A percentile compares a stretch with the other conserved stretches of the same genome.
Evolutionary conservation across 2,797 vertebrate genomes (phyloP).

Genomic region (Phataginus tetradactyla): DNA sequence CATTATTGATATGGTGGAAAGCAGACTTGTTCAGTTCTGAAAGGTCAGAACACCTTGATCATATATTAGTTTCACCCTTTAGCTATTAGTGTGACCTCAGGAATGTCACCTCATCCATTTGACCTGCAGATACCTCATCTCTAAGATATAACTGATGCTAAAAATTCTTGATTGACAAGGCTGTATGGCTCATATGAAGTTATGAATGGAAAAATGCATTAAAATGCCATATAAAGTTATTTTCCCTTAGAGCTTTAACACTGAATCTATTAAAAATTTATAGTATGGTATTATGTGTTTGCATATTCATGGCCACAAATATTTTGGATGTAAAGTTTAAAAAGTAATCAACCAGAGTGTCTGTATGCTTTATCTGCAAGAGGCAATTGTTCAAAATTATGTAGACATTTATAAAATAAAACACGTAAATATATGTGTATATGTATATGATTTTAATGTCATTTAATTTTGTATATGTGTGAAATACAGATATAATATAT

Average conservation of each 20-base stretch:
- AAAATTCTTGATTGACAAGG: background rate
- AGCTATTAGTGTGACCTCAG: background rate
- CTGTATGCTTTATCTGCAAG: background rate
- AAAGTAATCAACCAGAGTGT: background rate
- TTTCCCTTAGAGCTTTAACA: constrained; percentile 15
- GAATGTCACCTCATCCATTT: background rate
- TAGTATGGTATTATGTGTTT: background rate
- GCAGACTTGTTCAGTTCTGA: background rate
- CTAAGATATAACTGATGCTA: constrained; percentile 10
- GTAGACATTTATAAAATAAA: background rate
- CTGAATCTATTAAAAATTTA: background rate
- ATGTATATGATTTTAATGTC: background rate
- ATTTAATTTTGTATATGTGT: background rate
- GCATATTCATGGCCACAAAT: background rate
- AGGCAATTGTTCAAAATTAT: background rate
- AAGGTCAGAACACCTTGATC: constrained; percentile 1
- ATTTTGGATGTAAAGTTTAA: background rate
- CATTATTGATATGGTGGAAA: background rate
- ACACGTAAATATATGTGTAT: background rate
- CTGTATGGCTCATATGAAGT: background rate
- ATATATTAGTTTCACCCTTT: background rate
- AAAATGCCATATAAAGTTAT: background rate
- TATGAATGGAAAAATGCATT: background rate
- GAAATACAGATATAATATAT: background rate
- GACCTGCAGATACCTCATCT: background rate